Evolutionary conservation across 1,140 invertebrate species (phyloP), one percentile per base, ranked within the genome.

Genomic region (Diorhabda sublineata): DNA sequence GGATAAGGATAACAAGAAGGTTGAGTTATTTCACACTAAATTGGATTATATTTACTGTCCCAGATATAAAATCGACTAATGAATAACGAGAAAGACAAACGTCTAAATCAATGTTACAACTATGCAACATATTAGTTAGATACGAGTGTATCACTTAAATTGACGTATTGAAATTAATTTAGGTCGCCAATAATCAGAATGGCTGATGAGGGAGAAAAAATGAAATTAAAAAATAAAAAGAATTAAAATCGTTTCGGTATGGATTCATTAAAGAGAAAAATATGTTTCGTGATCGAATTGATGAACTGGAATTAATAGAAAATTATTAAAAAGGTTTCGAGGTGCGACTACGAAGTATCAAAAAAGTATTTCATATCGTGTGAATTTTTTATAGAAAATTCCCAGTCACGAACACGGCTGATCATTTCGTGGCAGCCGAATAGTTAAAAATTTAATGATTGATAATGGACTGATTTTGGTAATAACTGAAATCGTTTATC

Each of bases 231-330:
- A 26, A 26, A 26, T 26, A 26, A 26, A 26, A 26, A 26, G 26
- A 26, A 26, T 26, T 26, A 26, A 26, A 26, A 26, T 26, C 26
- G 26, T 26, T 26, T 26, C 26, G 26, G 26, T 26, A 26, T 52
- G 47, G n/a, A 52, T 52, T 52, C 6, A 8, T 52, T 8, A 52
- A 52, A 52, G 47, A 3, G 73, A 75, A 73, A 52, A 52, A 52
- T 45, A 60, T 60, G 45, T 67, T 43, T 45, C 66, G 66, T 58
- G 42, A 67, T 60, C 26, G 66, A 11, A 41, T 8, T 58, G 61
- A 67, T 70, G 64, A 70, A 70, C 67, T 67, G 59, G 58, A 70
- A 66, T 67, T 61, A 63, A 63, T 67, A 68, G 67, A 62, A 64
- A 68, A 60, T 45, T 45, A 26, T 62, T n/a, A 44, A 52, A 52